Conservation (phyloP, 2,888 invertebrate genomes). For the Nebria salina region DNA sequence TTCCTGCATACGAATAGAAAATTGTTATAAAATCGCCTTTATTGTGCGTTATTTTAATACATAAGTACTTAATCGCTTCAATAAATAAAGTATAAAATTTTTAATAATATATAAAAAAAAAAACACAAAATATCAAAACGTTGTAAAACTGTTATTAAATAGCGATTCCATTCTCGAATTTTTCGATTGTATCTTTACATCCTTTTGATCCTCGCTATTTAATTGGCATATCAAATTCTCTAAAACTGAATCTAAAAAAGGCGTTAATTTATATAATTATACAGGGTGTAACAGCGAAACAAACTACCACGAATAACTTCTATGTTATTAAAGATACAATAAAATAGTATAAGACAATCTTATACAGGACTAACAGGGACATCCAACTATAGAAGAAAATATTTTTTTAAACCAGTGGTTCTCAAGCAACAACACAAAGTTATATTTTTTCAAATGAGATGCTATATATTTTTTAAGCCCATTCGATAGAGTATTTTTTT, state of each 20-base stretch:
- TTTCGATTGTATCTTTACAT: background rate
- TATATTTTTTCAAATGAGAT: too few species aligned
- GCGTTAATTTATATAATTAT: background rate
- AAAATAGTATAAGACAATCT: too few species aligned
- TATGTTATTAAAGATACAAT: too few species aligned
- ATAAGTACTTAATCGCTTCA: background rate
- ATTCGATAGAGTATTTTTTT: too few species aligned
- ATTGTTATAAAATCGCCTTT: slow-evolving; percentile 17
- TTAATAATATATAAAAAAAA: background rate
- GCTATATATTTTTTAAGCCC: too few species aligned
- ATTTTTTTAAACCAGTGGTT: too few species aligned
- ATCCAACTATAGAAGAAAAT: too few species aligned
- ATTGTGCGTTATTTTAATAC: slow-evolving; percentile 29
- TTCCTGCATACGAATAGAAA: slow-evolving; percentile 2
- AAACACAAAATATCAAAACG: slow-evolving; percentile 1
- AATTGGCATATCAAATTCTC: slow-evolving; percentile 22
- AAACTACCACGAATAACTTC: too few species aligned
- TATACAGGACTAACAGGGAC: too few species aligned
- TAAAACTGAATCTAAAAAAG: slow-evolving; percentile 21
- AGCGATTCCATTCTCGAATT: slow-evolving; percentile 13
- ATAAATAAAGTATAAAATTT: slow-evolving; percentile 5
- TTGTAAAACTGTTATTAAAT: slow-evolving; percentile 17
- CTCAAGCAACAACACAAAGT: too few species aligned
- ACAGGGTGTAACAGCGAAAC: too few species aligned
- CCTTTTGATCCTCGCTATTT: background rate